Percentiles rank a stretch among this genome's conserved stretches.
Conservation (phyloP, 53 echinoderm and acorn worm genomes). For the Patiria pectinifera region DNA sequence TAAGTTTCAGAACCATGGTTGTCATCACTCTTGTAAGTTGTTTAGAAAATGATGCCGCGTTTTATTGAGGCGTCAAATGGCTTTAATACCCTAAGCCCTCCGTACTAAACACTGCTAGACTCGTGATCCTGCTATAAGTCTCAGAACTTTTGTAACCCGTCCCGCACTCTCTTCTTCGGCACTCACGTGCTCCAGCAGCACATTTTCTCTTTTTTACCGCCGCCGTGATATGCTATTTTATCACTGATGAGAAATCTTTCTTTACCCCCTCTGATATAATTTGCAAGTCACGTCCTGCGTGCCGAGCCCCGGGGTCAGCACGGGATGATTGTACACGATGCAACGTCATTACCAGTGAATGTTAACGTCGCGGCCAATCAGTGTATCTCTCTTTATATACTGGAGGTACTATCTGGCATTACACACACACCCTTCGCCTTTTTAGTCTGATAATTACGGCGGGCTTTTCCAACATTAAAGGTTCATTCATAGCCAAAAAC, state of each 20-base stretch:
- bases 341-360: background rate
- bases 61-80: background rate
- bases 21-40: background rate
- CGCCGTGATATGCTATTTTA: slow-evolving; percentile 31
- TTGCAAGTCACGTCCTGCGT: slow-evolving; percentile 14
- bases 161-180: background rate
- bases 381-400: background rate
- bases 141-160: background rate
- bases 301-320: background rate
- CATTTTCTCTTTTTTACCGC: background rate
- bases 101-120: background rate
- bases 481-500: no score
- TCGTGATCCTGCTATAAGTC: slow-evolving; percentile 17
- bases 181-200: background rate
- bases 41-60: background rate
- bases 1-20: no score
- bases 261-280: background rate
- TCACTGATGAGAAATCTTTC: background rate
- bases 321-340: background rate
- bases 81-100: background rate
- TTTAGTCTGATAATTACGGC: background rate
- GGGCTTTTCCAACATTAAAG: background rate
- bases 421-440: background rate
- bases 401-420: background rate
- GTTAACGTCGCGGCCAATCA: background rate